Percentiles rank a stretch among this genome's conserved stretches.
Evolutionary conservation across 2,113 vertebrate species (phyloP).

Genomic region (Tricholaema leucomelas): DNA sequence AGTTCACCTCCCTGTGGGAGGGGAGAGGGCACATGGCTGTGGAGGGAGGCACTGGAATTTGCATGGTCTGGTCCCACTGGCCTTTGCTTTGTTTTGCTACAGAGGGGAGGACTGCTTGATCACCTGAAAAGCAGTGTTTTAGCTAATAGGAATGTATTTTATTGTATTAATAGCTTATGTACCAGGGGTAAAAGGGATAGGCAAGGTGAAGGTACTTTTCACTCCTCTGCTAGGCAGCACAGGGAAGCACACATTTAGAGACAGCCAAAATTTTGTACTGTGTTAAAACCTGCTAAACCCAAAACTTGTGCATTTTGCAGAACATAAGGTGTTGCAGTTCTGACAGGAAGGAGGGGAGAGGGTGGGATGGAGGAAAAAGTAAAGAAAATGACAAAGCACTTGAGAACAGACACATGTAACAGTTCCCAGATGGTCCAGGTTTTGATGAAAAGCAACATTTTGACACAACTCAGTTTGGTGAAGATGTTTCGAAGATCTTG

Average conservation of each 20-base stretch:
- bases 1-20: neutral
- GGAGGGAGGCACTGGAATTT: neutral
- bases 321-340: neutral
- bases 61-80: fast-evolving
- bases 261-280: neutral
- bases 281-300: neutral
- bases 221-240: neutral
- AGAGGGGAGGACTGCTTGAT: neutral
- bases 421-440: neutral
- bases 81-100: neutral
- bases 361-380: neutral
- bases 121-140: neutral
- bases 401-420: neutral
- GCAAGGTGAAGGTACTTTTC: neutral
- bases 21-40: neutral
- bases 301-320: neutral
- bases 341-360: conserved; percentile 1
- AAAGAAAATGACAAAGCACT: neutral
- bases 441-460: neutral
- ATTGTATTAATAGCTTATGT: neutral
- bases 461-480: neutral
- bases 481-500: neutral
- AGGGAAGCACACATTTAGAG: neutral
- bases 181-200: too few relatives aligned
- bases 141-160: neutral